phyloP scores from a whole-genome alignment of 1,140 invertebrate species.

The Neodiprion fabricii region DNA sequence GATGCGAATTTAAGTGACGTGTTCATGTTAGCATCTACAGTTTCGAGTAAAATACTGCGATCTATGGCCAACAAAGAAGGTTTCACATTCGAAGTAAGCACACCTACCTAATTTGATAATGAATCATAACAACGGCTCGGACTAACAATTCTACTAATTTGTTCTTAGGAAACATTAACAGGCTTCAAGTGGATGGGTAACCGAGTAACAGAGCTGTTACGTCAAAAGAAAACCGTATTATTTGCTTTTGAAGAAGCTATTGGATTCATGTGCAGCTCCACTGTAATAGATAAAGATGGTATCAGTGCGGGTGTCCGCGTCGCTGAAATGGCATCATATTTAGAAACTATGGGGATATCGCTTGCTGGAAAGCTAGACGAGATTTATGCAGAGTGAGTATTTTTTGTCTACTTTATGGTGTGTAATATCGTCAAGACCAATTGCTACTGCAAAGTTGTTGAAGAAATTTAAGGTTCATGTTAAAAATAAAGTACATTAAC shows the following conservation, averaged over 20 bases:
- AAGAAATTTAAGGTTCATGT: neutral
- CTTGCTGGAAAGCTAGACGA: slow-evolving; percentile 79
- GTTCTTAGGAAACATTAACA: slow-evolving; percentile 89
- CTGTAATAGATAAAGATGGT: slow-evolving; percentile 95
- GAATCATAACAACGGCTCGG: neutral
- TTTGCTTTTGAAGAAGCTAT: slow-evolving; percentile 97
- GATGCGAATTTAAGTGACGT: slow-evolving; percentile 62
- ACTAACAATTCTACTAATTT: neutral
- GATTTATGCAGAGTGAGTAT: slow-evolving; percentile 75
- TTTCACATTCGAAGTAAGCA: slow-evolving; percentile 76
- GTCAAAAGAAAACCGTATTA: slow-evolving; percentile 76
- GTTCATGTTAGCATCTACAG: slow-evolving; percentile 92
- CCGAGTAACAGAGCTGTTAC: slow-evolving; percentile 74
- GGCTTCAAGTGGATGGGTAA: slow-evolving; percentile 99
- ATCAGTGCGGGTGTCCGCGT: slow-evolving; percentile 83
- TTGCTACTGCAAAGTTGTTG: slow-evolving; percentile 22
- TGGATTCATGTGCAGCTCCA: slow-evolving; percentile 92
- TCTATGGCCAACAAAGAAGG: slow-evolving; percentile 85
- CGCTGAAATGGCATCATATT: slow-evolving; percentile 80
- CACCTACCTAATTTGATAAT: neutral
- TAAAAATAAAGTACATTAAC: slow-evolving; percentile 8
- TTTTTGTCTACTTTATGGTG: neutral
- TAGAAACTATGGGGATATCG: slow-evolving; percentile 72
- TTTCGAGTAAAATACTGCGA: slow-evolving; percentile 95
- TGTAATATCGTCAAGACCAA: slow-evolving; percentile 29